Evolutionary conservation across 2,888 invertebrate genomes (phyloP).

Genomic region (Apotomis turbidana): DNA sequence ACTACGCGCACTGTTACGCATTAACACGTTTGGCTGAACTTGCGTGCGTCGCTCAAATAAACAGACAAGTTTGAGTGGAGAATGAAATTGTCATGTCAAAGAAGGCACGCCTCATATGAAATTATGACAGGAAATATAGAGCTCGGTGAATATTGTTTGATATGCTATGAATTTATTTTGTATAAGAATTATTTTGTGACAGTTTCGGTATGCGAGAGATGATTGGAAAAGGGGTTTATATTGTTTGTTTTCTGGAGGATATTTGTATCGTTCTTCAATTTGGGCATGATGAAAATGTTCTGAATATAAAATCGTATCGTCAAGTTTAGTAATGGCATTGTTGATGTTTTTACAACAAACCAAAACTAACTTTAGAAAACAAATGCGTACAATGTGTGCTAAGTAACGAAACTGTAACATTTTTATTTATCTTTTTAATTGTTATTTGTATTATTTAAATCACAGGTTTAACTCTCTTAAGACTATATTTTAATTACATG

Average conservation of each 20-base stretch:
- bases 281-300: too few species aligned
- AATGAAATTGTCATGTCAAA: slow-evolving; percentile 40
- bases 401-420: too few species aligned
- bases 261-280: not conserved
- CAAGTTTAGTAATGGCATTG: too few species aligned
- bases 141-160: slow-evolving; percentile 24
- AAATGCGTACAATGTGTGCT: too few species aligned
- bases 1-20: slow-evolving; percentile 48
- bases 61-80: slow-evolving; percentile 38
- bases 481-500: too few species aligned
- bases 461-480: too few species aligned
- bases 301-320: not conserved
- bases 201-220: not conserved
- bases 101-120: slow-evolving; percentile 34
- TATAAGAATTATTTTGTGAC: slow-evolving; percentile 18
- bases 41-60: slow-evolving; percentile 37
- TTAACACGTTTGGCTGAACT: slow-evolving; percentile 48
- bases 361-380: too few species aligned
- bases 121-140: slow-evolving; percentile 24
- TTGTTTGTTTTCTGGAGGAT: not conserved
- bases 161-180: slow-evolving; percentile 28
- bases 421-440: too few species aligned
- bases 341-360: too few species aligned
- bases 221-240: slow-evolving; percentile 17
- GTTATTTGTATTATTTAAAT: too few species aligned